Evolutionary conservation across 2,797 vertebrate species (phyloP).

Genomic region (Sebastes umbrosus): DNA sequence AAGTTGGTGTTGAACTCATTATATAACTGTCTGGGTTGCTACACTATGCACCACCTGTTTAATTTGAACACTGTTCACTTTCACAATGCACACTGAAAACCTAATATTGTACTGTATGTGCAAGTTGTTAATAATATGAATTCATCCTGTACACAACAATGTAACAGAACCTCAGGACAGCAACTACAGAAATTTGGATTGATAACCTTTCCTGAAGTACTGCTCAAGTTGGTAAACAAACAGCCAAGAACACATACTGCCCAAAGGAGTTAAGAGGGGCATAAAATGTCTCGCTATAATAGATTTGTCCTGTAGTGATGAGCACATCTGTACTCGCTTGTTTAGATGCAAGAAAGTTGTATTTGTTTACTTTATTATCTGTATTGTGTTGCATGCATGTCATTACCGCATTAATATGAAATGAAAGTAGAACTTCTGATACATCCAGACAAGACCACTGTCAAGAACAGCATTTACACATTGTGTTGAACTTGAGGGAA

Average conservation of each 20-base stretch:
- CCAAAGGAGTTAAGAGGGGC: neutral
- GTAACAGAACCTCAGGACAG: neutral
- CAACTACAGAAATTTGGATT: neutral
- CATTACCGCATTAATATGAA: neutral
- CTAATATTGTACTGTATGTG: neutral
- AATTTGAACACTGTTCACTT: neutral
- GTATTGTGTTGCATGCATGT: neutral
- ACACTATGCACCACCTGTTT: neutral
- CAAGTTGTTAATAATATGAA: neutral
- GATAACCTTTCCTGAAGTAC: neutral
- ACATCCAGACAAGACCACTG: neutral
- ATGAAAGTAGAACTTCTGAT: neutral
- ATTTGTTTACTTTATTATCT: neutral
- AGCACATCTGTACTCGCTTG: slow-evolving; percentile 18
- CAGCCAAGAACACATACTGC: slow-evolving; percentile 28
- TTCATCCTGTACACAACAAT: neutral
- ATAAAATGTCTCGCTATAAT: slow-evolving; percentile 9
- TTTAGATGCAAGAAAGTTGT: neutral
- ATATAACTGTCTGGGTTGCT: neutral
- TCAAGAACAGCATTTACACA: neutral
- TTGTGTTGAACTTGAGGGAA: neutral
- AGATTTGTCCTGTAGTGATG: slow-evolving; percentile 27
- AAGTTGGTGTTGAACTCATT: neutral
- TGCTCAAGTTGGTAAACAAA: slow-evolving; percentile 19
- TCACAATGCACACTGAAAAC: neutral